Evolutionary conservation across 2,888 invertebrate genomes (phyloP).

Genomic region (Volucella bombylans): DNA sequence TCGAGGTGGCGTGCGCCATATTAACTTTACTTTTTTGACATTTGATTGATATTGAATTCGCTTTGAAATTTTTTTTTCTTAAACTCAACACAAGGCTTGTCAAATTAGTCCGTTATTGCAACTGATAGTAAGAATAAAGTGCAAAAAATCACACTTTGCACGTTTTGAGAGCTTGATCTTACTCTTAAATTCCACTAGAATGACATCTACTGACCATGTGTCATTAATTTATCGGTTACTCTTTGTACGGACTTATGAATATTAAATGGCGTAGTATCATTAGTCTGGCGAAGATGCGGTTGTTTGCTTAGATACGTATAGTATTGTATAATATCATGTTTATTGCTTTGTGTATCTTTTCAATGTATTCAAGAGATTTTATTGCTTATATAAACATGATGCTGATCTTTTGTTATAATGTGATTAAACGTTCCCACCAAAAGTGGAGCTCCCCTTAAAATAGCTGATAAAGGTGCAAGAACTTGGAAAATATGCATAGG

Average conservation of each 20-base stretch:
- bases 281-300: too few species aligned
- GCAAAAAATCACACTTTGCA: constrained; percentile 35
- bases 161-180: not conserved
- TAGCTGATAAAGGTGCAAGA: too few species aligned
- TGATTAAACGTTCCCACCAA: too few species aligned
- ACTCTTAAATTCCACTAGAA: not conserved
- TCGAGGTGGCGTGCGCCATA: not conserved
- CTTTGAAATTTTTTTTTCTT: not conserved
- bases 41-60: not conserved
- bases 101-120: not conserved
- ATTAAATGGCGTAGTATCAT: too few species aligned
- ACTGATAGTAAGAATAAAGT: not conserved
- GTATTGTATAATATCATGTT: too few species aligned
- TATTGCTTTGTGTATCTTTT: too few species aligned
- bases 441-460: too few species aligned
- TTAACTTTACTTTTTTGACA: constrained; percentile 2
- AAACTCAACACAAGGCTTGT: not conserved
- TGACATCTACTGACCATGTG: constrained; percentile 23
- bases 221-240: not conserved
- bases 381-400: too few species aligned
- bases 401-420: too few species aligned
- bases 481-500: too few species aligned
- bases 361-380: too few species aligned
- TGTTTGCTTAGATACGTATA: too few species aligned
- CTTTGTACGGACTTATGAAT: not conserved